These are phyloP conservation scores for Lordiphosa clarofinis DNA, from an alignment of 1,140 invertebrate genomes.

Conservation along the genomic window DNA sequence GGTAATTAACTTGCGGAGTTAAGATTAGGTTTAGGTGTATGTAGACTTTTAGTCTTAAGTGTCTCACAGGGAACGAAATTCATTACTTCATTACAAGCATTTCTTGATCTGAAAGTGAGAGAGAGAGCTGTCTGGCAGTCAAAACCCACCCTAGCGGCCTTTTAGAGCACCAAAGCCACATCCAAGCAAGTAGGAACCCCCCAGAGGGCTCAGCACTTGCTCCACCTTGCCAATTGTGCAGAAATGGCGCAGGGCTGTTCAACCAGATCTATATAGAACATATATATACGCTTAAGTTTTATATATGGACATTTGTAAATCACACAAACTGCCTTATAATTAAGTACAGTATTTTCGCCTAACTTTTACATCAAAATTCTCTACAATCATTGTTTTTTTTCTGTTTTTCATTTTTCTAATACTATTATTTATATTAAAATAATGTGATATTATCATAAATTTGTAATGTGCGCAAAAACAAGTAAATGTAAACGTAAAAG, in stretches of 20 bases:
- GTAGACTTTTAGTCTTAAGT: constrained; percentile 5
- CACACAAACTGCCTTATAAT: constrained; percentile 61
- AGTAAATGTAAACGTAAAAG: constrained; percentile 25
- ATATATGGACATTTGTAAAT: constrained; percentile 33
- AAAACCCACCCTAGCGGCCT: constrained; percentile 16
- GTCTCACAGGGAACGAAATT: constrained; percentile 1
- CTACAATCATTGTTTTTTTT: constrained; percentile 15
- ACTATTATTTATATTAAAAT: constrained; percentile 64
- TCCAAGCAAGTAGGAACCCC: constrained; percentile 18
- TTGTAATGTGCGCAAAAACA: constrained; percentile 31
- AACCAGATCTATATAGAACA: constrained; percentile 30
- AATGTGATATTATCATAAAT: constrained; percentile 76
- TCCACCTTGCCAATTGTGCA: constrained; percentile 58
- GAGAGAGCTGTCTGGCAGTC: constrained; percentile 46
- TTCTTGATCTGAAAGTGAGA: neutral
- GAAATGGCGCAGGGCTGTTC: constrained; percentile 40
- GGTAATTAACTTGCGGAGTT: constrained; percentile 22
- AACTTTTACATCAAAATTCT: constrained; percentile 10
- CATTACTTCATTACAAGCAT: constrained; percentile 1
- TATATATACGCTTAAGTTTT: constrained; percentile 10
- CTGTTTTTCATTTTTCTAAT: constrained; percentile 21
- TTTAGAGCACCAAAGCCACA: constrained; percentile 30
- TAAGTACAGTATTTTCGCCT: constrained; percentile 59
- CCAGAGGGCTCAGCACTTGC: constrained; percentile 9
- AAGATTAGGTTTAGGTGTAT: constrained; percentile 22